These are phyloP conservation scores for Tetranychus urticae DNA, from an alignment of 1,140 invertebrate genomes.

Conservation along the genomic window DNA sequence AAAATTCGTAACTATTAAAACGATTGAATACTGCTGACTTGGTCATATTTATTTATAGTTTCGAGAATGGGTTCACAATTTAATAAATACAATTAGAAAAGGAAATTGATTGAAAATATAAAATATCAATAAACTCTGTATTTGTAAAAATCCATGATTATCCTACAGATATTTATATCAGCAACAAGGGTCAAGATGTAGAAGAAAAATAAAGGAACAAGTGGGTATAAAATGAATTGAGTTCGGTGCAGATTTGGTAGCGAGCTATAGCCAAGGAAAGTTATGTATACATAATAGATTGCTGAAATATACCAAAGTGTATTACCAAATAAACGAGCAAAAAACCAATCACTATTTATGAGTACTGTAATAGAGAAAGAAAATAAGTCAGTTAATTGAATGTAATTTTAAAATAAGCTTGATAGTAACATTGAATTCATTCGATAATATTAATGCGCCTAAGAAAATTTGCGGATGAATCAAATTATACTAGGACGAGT, in stretches of 20 bases:
- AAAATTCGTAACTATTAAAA: no score
- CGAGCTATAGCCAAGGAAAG: slow-evolving; percentile 88
- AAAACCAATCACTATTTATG: slow-evolving; percentile 42
- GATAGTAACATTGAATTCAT: not conserved
- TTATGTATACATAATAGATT: slow-evolving; percentile 87
- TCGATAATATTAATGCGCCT: not conserved
- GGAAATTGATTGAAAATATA: slow-evolving; percentile 36
- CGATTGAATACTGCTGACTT: no score
- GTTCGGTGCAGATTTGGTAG: slow-evolving; percentile 72
- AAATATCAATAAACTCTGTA: slow-evolving; percentile 36
- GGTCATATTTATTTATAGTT: not conserved
- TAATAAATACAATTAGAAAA: not conserved
- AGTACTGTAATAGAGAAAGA: slow-evolving; percentile 32
- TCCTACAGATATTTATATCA: slow-evolving; percentile 35
- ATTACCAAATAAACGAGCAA: slow-evolving; percentile 66
- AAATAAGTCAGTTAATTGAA: not conserved
- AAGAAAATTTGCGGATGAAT: not conserved
- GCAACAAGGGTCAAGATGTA: slow-evolving; percentile 48
- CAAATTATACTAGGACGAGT: no score
- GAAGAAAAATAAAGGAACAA: slow-evolving; percentile 48
- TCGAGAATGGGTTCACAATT: not conserved
- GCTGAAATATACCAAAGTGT: slow-evolving; percentile 76
- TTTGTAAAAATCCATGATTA: slow-evolving; percentile 53
- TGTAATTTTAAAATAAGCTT: not conserved
- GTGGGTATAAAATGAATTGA: slow-evolving; percentile 56